A percentile compares a stretch with the other conserved stretches of the same genome.
These are phyloP conservation scores for Periophthalmodon schlosseri DNA, from an alignment of 2,113 vertebrate genomes.

Conservation along the genomic window DNA sequence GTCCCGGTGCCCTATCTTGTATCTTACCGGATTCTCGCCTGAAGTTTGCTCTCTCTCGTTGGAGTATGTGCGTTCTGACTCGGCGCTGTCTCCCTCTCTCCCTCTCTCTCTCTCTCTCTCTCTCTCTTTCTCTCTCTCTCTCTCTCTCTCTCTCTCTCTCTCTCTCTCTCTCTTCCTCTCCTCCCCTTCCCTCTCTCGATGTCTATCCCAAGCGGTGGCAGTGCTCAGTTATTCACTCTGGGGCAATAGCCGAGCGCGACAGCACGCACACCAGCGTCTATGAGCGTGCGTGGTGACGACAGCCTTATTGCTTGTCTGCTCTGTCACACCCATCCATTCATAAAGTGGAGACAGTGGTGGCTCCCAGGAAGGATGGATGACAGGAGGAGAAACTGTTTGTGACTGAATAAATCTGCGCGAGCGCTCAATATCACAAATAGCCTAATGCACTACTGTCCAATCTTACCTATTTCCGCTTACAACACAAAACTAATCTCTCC, in stretches of 20 bases:
- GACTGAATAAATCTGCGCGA: too few relatives aligned
- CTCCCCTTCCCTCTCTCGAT: slow-evolving; percentile 19
- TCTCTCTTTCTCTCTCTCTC: slow-evolving; percentile 28
- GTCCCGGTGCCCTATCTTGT: slow-evolving; percentile 7
- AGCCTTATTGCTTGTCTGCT: slow-evolving; percentile 44
- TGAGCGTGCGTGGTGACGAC: slow-evolving; percentile 65
- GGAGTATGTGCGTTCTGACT: slow-evolving; percentile 23
- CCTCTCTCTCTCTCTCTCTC: slow-evolving; percentile 20
- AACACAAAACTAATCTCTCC: too few relatives aligned
- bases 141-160: slow-evolving; percentile 3
- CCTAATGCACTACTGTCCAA: too few relatives aligned
- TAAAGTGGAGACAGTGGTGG: slow-evolving; percentile 63
- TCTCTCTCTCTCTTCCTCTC: slow-evolving; percentile 7
- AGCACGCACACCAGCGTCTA: slow-evolving; percentile 41
- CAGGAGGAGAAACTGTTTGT: too few relatives aligned
- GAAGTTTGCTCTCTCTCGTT: slow-evolving; percentile 58
- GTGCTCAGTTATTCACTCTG: slow-evolving; percentile 55
- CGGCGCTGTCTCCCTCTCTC: slow-evolving; percentile 29
- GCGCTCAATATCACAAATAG: too few relatives aligned
- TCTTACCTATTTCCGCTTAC: too few relatives aligned
- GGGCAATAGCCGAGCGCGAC: slow-evolving; percentile 49
- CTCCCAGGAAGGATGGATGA: slow-evolving; percentile 10
- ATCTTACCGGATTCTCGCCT: slow-evolving; percentile 57
- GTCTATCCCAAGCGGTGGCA: slow-evolving; percentile 38
- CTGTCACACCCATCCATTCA: slow-evolving; percentile 82